Evolutionary conservation across 30 jellyfish, hydroid and myxozoan species (phyloP).

Genomic region (Chironex yamaguchii): DNA sequence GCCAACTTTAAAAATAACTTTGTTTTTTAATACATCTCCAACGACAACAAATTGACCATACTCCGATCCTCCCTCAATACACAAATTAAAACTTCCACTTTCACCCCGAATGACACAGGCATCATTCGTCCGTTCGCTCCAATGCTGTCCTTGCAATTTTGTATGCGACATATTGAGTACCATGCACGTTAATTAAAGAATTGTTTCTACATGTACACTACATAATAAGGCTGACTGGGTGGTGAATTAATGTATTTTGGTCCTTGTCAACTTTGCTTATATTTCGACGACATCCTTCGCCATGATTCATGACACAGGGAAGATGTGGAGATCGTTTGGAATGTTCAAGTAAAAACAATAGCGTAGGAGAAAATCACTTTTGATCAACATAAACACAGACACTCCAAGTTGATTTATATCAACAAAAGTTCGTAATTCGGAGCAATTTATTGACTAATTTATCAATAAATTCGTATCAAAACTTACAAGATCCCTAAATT

Average conservation of each 20-base stretch:
- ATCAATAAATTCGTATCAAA: no score
- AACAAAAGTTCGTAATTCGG: neutral
- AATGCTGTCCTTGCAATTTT: constrained; percentile 48
- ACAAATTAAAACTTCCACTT: constrained; percentile 90
- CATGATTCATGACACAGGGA: neutral
- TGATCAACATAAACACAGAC: neutral
- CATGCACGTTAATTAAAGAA: no score
- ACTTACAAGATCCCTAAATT: no score
- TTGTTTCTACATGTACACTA: no score
- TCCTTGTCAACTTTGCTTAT: no score
- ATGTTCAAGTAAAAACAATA: neutral
- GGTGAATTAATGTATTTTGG: no score
- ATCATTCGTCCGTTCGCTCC: constrained; percentile 93
- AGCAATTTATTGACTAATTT: no score
- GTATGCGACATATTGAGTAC: neutral
- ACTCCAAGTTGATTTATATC: neutral
- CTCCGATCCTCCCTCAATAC: constrained; percentile 99
- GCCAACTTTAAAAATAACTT: constrained; percentile 81
- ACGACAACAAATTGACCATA: constrained; percentile 98
- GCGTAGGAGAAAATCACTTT: neutral
- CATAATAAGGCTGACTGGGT: no score
- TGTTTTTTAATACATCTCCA: constrained; percentile 90
- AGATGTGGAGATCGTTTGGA: neutral
- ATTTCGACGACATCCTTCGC: no score
- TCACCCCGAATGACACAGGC: constrained; percentile 96